Conservation (phyloP, 2,888 invertebrate species). For the Coleophora flavipennella region DNA sequence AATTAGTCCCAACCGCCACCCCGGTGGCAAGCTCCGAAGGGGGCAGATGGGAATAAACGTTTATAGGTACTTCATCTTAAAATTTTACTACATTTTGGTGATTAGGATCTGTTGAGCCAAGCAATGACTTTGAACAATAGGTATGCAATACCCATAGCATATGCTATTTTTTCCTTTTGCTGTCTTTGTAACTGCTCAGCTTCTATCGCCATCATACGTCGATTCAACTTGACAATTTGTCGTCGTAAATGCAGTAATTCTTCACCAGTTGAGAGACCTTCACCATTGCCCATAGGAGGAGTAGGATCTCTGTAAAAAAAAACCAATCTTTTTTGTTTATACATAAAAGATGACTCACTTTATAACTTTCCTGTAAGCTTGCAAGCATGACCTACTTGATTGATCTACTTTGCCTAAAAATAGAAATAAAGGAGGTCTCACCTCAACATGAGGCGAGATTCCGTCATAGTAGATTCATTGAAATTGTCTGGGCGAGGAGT, state of each 20-base stretch:
- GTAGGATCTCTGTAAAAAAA: constrained; percentile 74
- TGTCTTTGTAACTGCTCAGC: constrained; percentile 87
- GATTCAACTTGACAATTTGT: constrained; percentile 89
- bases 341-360: neutral
- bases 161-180: constrained; percentile 89
- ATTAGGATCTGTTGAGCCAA: constrained; percentile 78
- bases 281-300: constrained; percentile 75
- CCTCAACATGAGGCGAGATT: constrained; percentile 61
- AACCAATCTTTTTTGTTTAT: constrained; percentile 7
- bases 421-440: constrained; percentile 16
- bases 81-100: constrained; percentile 31
- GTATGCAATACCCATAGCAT: constrained; percentile 88
- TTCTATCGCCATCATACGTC: constrained; percentile 89
- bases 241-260: constrained; percentile 87
- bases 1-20: too few species aligned
- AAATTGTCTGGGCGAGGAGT: constrained; percentile 48
- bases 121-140: constrained; percentile 87
- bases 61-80: constrained; percentile 51
- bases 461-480: constrained; percentile 63
- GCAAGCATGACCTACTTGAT: neutral
- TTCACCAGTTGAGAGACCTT: constrained; percentile 80
- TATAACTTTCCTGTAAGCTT: neutral
- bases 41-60: too few species aligned
- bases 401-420: neutral
- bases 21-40: too few species aligned